phyloP scores from a whole-genome alignment of 53 echinoderm and acorn worm species.

The Echinometra lucunter region DNA sequence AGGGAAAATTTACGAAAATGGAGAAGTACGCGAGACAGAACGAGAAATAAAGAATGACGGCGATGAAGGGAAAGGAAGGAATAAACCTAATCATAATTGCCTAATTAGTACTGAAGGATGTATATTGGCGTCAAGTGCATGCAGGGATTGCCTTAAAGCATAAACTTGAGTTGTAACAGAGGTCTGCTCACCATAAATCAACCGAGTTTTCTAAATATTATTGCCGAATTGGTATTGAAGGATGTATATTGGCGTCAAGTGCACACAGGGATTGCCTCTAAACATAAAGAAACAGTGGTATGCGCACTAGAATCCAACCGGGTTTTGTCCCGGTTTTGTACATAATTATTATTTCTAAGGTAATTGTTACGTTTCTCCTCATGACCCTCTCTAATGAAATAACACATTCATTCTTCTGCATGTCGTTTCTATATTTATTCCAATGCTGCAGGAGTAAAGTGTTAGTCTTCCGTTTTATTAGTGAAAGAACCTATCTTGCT shows the following conservation, averaged over 20 bases:
- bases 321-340: background rate
- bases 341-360: background rate
- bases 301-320: background rate
- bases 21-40: background rate
- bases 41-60: background rate
- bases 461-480: background rate
- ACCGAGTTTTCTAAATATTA: background rate
- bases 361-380: slow-evolving; percentile 24
- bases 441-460: background rate
- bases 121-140: slow-evolving; percentile 24
- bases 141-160: slow-evolving; percentile 17
- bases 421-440: background rate
- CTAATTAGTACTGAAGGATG: slow-evolving; percentile 30
- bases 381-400: background rate
- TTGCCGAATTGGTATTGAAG: slow-evolving; percentile 23
- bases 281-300: slow-evolving; percentile 35
- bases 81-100: background rate
- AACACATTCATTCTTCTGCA: background rate
- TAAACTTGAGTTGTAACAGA: slow-evolving; percentile 25
- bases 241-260: slow-evolving; percentile 16
- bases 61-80: background rate
- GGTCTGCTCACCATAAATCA: too few species aligned
- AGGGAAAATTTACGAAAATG: background rate
- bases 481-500: background rate
- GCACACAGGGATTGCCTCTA: background rate